These are phyloP conservation scores for Bryconaethiops microstoma DNA, from an alignment of 2,797 vertebrate species.

Conservation along the genomic window DNA sequence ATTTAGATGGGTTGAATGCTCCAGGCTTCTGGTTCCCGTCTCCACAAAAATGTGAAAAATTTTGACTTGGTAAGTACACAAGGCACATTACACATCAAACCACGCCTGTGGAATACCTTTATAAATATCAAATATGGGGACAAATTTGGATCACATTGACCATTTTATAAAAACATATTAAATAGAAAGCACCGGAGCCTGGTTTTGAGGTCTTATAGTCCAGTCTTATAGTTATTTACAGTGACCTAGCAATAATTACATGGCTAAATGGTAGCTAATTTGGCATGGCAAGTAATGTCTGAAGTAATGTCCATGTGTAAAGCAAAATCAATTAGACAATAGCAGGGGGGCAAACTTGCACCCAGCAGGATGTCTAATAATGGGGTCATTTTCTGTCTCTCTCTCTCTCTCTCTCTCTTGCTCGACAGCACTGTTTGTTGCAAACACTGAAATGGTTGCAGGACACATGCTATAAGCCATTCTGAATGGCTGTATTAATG, in stretches of 20 bases:
- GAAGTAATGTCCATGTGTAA: slow-evolving; percentile 38
- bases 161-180: not conserved
- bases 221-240: slow-evolving; percentile 23
- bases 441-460: not conserved
- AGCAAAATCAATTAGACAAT: slow-evolving; percentile 42
- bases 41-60: no score
- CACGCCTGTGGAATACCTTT: no score
- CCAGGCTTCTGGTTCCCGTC: no score
- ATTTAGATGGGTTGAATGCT: no score
- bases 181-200: not conserved
- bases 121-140: no score
- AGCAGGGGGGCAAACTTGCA: slow-evolving; percentile 22
- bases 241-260: slow-evolving; percentile 29
- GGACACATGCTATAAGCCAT: not conserved
- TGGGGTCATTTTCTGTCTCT: slow-evolving; percentile 15
- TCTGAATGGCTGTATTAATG: not conserved
- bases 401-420: not conserved
- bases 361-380: slow-evolving; percentile 44
- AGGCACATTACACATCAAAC: no score
- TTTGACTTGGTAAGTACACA: no score
- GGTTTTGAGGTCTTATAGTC: not conserved
- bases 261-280: slow-evolving; percentile 34
- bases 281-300: slow-evolving; percentile 34
- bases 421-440: not conserved
- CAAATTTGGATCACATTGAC: not conserved